Base-by-base conservation (phyloP, 2,797 vertebrate species). In the Mareca penelope region DNA sequence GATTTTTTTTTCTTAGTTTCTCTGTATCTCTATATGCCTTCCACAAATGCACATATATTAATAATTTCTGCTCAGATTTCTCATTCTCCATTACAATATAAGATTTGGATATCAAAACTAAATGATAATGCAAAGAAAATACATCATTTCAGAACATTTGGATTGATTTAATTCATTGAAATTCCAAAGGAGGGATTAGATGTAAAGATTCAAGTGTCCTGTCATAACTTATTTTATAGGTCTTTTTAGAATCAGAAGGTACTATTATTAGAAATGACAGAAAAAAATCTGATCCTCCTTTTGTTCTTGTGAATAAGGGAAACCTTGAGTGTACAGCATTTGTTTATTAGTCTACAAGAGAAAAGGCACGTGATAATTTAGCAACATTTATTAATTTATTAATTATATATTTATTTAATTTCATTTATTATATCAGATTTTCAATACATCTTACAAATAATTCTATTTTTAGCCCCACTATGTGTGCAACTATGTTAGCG, bases 401-500 rank as follows among this genome's bases (percentile, higher is more conserved):
- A 50, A 50, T 26, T 50, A 26, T 15, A 50, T 26, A 26, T 50
- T 24, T 50, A 50, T 50, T 50, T 50, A 50, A 15, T 64, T 61
- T 71, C 10, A 80, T 71, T 78, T 90, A 65, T 80, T 78, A 71
- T 69, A 52, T 39, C 26, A 16, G 8, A 50, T 80, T 82, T 82
- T 64, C 57, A 53, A 6, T 64, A 48, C 18, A 82, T 93, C 26
- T 33, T 57, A 53, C 31, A 68, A 52, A 40, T 50, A 61, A 7
- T 26, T 60, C 26, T 72, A 4, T 40, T 88, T 23, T 89, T 69
- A 68, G 29, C 28, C 10, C 40, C 71, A 29, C 2, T 64, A 3
- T 35, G 19, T 9, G 14, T 79, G 28, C 50, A 90, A 76, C 8
- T 16, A 50, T 12, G 4, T 60, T 73, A 55, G 8, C 0, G 0